These are phyloP conservation scores for Anguilla megastoma DNA, from an alignment of 2,797 vertebrate genomes.

Conservation along the genomic window DNA sequence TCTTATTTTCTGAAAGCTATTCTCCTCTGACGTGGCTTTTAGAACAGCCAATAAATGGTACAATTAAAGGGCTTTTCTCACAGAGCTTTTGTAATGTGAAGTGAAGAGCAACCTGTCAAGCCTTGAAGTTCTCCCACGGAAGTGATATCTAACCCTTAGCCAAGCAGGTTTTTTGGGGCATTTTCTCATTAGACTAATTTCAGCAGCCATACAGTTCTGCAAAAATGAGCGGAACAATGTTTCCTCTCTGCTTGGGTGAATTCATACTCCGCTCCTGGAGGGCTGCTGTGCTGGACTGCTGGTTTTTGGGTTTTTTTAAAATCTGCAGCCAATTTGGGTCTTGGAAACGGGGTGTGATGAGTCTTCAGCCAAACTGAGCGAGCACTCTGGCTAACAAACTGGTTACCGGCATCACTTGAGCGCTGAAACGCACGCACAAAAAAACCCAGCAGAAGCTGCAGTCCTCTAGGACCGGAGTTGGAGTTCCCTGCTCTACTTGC, in stretches of 20 bases:
- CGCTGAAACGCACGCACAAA: background rate
- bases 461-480: background rate
- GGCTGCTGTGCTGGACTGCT: too few species aligned
- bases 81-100: background rate
- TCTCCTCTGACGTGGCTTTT: background rate
- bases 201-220: too few species aligned
- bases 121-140: background rate
- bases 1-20: background rate
- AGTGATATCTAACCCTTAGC: background rate
- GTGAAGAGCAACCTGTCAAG: background rate
- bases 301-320: background rate
- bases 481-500: conserved; percentile 59
- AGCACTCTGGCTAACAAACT: background rate
- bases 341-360: background rate
- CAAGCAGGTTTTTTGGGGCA: background rate
- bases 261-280: too few species aligned
- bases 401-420: background rate
- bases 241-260: too few species aligned
- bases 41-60: conserved; percentile 12
- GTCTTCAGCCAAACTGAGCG: background rate
- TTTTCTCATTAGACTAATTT: background rate
- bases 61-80: conserved; percentile 2
- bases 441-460: background rate
- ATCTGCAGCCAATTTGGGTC: background rate
- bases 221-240: too few species aligned